Conservation (phyloP, 2,113 vertebrate species). For the Vanacampus margaritifer region DNA sequence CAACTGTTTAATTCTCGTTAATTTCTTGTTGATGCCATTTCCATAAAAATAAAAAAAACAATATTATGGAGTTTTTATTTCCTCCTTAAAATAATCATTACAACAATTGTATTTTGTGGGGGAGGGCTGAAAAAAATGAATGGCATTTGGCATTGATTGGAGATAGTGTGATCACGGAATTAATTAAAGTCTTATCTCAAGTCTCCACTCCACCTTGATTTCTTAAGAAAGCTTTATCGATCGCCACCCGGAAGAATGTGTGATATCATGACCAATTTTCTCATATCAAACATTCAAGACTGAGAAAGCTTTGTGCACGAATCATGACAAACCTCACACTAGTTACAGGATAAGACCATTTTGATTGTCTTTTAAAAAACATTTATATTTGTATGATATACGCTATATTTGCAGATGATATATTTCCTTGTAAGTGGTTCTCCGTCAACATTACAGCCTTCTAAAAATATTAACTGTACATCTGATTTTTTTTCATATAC, state of each 20-base stretch:
- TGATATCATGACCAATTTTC: not conserved
- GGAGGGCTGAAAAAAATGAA: no score
- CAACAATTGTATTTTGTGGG: no score
- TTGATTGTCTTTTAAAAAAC: constrained; percentile 63
- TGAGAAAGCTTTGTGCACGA: constrained; percentile 60
- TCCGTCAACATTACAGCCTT: constrained; percentile 56
- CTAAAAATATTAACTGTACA: not conserved
- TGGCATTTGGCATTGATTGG: no score
- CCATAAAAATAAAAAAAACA: no score
- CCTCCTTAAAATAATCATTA: no score
- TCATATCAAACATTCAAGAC: constrained; percentile 38
- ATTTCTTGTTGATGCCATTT: no score
- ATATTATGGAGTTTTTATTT: no score
- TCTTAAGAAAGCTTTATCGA: not conserved
- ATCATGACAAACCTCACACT: constrained; percentile 51
- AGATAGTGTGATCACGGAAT: not conserved
- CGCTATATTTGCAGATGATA: constrained; percentile 66
- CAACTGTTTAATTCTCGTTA: no score
- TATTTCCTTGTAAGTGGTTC: constrained; percentile 62
- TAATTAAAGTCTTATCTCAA: not conserved
- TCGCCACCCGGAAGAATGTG: not conserved
- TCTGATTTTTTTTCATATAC: not conserved
- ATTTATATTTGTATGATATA: constrained; percentile 73
- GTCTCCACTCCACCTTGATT: not conserved
- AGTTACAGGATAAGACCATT: constrained; percentile 60